Evolutionary conservation across 2,113 vertebrate genomes (phyloP).

Genomic region (Indicator indicator): DNA sequence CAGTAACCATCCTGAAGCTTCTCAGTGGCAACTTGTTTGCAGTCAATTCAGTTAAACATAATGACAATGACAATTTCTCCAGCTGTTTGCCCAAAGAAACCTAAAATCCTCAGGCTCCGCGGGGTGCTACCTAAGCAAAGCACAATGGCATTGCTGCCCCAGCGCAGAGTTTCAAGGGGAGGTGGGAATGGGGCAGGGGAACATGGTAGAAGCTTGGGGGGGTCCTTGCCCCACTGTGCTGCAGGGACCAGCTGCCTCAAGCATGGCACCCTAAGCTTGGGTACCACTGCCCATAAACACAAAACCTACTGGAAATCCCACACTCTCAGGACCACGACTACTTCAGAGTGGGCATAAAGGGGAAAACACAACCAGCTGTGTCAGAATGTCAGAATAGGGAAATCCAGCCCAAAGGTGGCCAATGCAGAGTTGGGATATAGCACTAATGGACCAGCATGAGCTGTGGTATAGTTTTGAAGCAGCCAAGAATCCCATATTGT

Average conservation of each 20-base stretch:
- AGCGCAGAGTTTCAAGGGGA: background rate
- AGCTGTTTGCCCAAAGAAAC: background rate
- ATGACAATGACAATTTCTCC: background rate
- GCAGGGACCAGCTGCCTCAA: background rate
- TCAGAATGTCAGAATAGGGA: background rate
- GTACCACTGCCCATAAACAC: background rate
- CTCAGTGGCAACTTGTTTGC: background rate
- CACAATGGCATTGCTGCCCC: accelerated
- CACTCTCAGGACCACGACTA: accelerated
- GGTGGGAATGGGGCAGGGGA: no score
- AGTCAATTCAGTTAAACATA: background rate
- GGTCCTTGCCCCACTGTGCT: accelerated
- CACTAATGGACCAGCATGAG: accelerated
- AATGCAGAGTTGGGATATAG: accelerated
- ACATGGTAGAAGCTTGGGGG: background rate
- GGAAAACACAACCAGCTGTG: background rate
- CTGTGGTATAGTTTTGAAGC: background rate
- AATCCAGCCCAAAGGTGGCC: background rate
- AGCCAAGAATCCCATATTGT: background rate
- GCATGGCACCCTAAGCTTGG: accelerated
- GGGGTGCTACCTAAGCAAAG: background rate
- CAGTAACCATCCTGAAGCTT: background rate
- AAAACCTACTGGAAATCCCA: background rate
- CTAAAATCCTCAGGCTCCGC: background rate
- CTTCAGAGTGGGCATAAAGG: background rate